Conservation (phyloP, 2,888 invertebrate species). For the Osedax frankpressi region DNA sequence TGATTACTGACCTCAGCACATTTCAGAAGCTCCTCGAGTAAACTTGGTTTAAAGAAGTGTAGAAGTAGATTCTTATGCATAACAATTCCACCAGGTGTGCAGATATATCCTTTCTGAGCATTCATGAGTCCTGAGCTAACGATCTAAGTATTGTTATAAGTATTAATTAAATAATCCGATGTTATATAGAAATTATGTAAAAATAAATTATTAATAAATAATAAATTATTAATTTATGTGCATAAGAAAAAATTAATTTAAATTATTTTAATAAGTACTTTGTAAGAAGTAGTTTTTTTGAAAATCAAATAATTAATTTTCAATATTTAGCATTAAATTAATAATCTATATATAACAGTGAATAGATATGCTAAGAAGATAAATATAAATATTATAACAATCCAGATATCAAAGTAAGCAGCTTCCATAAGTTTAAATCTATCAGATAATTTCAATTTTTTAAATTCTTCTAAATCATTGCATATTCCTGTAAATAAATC, state of each 20-base stretch:
- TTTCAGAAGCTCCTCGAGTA: not conserved
- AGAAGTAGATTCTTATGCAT: not conserved
- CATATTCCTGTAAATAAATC: constrained; percentile 38
- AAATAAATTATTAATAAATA: no score
- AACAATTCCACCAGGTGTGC: not conserved
- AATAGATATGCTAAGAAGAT: no score
- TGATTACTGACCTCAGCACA: not conserved
- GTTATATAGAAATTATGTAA: no score
- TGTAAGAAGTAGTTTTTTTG: no score
- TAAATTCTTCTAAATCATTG: constrained; percentile 32
- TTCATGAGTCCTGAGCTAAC: not conserved
- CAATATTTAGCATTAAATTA: no score
- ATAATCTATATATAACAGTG: no score
- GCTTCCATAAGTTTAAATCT: constrained; percentile 30
- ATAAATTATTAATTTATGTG: no score
- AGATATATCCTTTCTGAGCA: not conserved
- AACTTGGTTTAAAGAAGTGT: not conserved
- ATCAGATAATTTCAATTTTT: constrained; percentile 28
- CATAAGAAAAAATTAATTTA: no score
- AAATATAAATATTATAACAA: constrained; percentile 28
- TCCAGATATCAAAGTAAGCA: constrained; percentile 38
- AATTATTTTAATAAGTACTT: no score
- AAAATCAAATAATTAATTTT: no score
- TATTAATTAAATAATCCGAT: no score
- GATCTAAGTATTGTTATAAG: no score